These are phyloP conservation scores for Callaeas wilsoni DNA, from an alignment of 2,113 vertebrate genomes.

Conservation along the genomic window DNA sequence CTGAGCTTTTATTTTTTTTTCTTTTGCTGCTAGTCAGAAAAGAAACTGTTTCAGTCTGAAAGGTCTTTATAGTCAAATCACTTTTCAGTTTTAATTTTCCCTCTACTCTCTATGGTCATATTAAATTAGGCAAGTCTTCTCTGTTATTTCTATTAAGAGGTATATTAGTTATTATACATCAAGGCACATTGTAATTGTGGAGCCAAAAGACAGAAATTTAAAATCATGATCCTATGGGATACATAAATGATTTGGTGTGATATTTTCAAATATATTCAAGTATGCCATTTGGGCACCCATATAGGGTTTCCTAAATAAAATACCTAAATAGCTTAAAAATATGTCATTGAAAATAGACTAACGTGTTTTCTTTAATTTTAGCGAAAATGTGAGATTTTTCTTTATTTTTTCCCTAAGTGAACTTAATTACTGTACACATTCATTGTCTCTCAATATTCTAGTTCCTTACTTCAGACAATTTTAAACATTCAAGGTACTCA, in stretches of 20 bases:
- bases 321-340: not conserved
- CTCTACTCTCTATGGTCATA: not conserved
- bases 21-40: constrained; percentile 21
- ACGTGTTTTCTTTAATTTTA: not conserved
- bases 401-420: not conserved
- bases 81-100: constrained; percentile 30
- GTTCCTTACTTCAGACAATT: not conserved
- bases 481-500: not conserved
- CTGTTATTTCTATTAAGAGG: constrained; percentile 9
- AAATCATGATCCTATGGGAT: not conserved
- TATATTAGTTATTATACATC: not conserved
- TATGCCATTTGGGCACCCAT: not conserved
- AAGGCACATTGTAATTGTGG: not conserved
- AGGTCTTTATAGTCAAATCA: constrained; percentile 40
- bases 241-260: not conserved
- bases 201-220: not conserved
- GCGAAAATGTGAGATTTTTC: not conserved
- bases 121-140: constrained; percentile 9
- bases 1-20: not conserved
- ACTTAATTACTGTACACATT: not conserved
- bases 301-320: not conserved
- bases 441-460: not conserved
- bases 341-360: not conserved
- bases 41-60: constrained; percentile 24
- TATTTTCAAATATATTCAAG: not conserved